phyloP scores from a whole-genome alignment of 2,797 vertebrate genomes.

The Gymnothorax javanicus region DNA sequence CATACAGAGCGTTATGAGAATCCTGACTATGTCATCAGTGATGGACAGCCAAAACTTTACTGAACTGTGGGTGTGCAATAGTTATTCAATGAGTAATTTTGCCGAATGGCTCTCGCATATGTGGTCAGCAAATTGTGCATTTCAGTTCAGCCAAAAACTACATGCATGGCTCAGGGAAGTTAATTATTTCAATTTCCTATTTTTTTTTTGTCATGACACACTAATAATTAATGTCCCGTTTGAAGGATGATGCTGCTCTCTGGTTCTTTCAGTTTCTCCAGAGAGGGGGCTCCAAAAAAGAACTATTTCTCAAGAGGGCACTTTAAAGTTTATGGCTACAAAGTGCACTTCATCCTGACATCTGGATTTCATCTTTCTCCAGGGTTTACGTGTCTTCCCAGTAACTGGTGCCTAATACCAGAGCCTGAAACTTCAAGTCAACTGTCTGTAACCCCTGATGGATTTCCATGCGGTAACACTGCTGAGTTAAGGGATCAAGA shows the following conservation, averaged over 20 bases:
- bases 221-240: slow-evolving; percentile 94
- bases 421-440: slow-evolving; percentile 36
- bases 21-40: slow-evolving; percentile 78
- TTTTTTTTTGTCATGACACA: slow-evolving; percentile 87
- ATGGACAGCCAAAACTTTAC: slow-evolving; percentile 87
- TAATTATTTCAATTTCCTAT: slow-evolving; percentile 97
- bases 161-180: slow-evolving; percentile 86
- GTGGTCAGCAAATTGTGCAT: neutral
- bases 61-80: neutral
- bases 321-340: slow-evolving; percentile 46
- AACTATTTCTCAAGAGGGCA: slow-evolving; percentile 23
- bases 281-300: neutral
- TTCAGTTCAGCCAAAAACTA: slow-evolving; percentile 72
- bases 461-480: slow-evolving; percentile 43
- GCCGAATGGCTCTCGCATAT: no score
- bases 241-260: slow-evolving; percentile 82
- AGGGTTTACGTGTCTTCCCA: slow-evolving; percentile 56
- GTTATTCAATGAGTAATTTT: neutral
- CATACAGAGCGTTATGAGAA: neutral
- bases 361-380: slow-evolving; percentile 59
- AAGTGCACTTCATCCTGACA: slow-evolving; percentile 51
- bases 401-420: slow-evolving; percentile 56
- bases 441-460: slow-evolving; percentile 51
- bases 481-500: slow-evolving; percentile 53
- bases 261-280: slow-evolving; percentile 47